Evolutionary conservation across 2,888 invertebrate genomes (phyloP), one percentile per base, ranked within the genome.

Genomic region (Thera britannica): DNA sequence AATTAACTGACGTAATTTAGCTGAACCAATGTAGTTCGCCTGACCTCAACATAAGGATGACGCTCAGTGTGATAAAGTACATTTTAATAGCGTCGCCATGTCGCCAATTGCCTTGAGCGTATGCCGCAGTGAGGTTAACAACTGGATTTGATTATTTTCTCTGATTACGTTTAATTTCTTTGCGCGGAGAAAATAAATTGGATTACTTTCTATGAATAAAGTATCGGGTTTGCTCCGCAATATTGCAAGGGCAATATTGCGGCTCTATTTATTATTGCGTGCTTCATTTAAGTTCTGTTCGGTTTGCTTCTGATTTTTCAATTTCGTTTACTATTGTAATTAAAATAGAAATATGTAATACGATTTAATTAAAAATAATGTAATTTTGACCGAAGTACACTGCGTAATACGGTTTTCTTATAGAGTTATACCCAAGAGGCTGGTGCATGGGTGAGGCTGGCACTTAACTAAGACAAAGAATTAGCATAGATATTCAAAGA

Each of bases 1-100:
- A 82, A 79, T 78, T 72, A 78, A 75, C 72, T 73, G 76, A 69
- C 78, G 78, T 77, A 57, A 66, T 68, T 73, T 72, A 79, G 72
- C 72, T 75, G 74, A 73, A 79, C 70, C 72, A 79, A 73, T 76
- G 74, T 74, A 73, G 65, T 68, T 70, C 70, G 69, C 70, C 66
- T 67, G 77, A 69, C 76, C 71, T 75, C 67, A 76, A 73, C 76
- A 71, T 70, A 71, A 67, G 76, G 74, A 79, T 71, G 72, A 72
- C 71, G 75, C 75, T 77, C 67, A 70, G 64, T 72, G 66, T 72
- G 72, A 72, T 74, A 63, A 68, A 74, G 59, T 70, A 62, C 58
- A 63, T 66, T 74, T 72, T 69, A 71, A 71, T 71, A 66, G 64
- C 60, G 59, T 59, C 55, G 51, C 65, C 51, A 54, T 55, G 61